phyloP scores from a whole-genome alignment of 2,888 invertebrate species.

The Kryphioiulus occultus region DNA sequence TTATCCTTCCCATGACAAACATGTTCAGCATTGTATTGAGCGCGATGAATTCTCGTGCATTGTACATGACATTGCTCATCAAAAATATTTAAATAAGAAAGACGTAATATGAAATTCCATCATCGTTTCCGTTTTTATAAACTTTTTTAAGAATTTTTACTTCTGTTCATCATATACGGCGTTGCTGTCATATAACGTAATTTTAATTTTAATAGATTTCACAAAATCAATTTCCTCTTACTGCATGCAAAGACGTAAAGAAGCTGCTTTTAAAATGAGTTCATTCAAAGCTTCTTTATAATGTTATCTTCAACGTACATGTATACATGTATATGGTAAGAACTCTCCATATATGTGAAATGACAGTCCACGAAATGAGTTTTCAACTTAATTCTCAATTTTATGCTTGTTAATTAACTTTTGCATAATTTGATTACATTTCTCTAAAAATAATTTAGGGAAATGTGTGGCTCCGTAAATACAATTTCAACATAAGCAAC shows the following conservation, averaged over 20 bases:
- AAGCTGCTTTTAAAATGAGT: background rate
- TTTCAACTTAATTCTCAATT: background rate
- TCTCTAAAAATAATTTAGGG: background rate
- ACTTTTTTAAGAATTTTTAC: background rate
- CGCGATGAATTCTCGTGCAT: background rate
- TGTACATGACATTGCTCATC: background rate
- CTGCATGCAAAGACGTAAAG: background rate
- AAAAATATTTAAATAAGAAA: slow-evolving; percentile 19
- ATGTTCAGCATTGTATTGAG: background rate
- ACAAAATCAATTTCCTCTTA: slow-evolving; percentile 17
- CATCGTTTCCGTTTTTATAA: background rate
- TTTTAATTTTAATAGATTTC: slow-evolving; percentile 20
- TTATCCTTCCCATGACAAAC: background rate
- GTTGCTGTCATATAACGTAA: background rate
- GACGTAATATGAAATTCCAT: background rate
- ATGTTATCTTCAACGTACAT: background rate
- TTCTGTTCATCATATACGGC: background rate
- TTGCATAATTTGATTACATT: background rate
- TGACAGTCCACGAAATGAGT: background rate
- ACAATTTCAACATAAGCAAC: too few species aligned
- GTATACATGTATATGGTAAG: too few species aligned
- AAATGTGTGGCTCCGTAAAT: too few species aligned
- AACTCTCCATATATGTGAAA: background rate
- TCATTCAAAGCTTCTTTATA: background rate
- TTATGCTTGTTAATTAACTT: background rate